Evolutionary conservation across 2,797 vertebrate species (phyloP), one percentile per base, ranked within the genome.

Genomic region (Arctocebus calabarensis): DNA sequence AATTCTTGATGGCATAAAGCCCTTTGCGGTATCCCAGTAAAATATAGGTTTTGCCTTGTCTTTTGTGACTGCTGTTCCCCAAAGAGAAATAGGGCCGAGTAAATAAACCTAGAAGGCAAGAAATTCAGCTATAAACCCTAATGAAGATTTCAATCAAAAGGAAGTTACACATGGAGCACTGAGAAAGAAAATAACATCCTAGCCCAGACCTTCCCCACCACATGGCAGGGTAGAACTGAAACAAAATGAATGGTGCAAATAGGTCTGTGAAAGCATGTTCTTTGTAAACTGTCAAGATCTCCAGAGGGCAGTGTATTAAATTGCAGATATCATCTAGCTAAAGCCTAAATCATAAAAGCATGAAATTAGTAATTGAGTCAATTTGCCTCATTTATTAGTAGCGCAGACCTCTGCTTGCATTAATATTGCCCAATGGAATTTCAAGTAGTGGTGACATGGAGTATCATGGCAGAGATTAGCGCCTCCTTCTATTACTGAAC

Each of bases 331-430:
- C 98, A 98, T 98, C 98, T 98, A 97, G 95, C 97, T 97, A 98
- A 98, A 98, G 96, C 95, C 97, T 97, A 98, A 98, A 98, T 98
- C 98, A 98, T 98, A 98, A 98, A 98, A 98, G 97, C 98, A 98
- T 98, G 98, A 98, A 98, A 99, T 99, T 98, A 98, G 96, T 98
- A 98, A 99, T 98, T 98, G 98, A 98, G 97, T 98, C 98, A 98
- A 98, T 98, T 98, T 98, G 98, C 97, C 97, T 98, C 97, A 97
- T 98, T 98, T 98, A 98, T 98, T 98, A 98, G 97, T 90, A 89
- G 97, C 94, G 96, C 97, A 98, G 98, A 98, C 97, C 96, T 98
- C 98, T 98, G 98, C 97, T 98, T 97, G 97, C 98, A 98, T 98
- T 98, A 98, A 98, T 98, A 98, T 98, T 98, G 97, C 98, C 98